A percentile compares a stretch with the other conserved stretches of the same genome.
These are phyloP conservation scores for Syngnathus scovelli DNA, from an alignment of 2,113 vertebrate species.

Conservation along the genomic window DNA sequence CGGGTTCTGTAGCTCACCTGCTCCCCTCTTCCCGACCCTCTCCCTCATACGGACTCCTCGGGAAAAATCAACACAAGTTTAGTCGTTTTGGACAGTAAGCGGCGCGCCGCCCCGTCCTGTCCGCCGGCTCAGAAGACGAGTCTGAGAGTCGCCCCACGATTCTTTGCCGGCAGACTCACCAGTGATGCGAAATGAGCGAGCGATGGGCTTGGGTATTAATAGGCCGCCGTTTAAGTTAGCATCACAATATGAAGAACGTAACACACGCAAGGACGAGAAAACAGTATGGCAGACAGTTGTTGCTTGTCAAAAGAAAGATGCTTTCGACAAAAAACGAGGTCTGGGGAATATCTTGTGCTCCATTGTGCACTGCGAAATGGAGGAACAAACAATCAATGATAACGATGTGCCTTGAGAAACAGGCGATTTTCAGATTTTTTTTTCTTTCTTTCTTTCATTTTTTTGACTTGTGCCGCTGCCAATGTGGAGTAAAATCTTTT, in stretches of 20 bases:
- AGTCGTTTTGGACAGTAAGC: slow-evolving; percentile 55
- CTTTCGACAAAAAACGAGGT: slow-evolving; percentile 12
- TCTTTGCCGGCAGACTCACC: background rate
- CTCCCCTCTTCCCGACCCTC: slow-evolving; percentile 87
- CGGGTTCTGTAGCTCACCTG: slow-evolving; percentile 79
- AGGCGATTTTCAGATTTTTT: background rate
- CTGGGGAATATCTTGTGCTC: slow-evolving; percentile 9
- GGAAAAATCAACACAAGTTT: slow-evolving; percentile 78
- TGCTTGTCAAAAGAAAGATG: slow-evolving; percentile 37
- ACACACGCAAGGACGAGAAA: slow-evolving; percentile 3
- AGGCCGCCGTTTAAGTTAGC: background rate
- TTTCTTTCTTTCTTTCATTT: background rate
- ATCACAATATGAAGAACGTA: slow-evolving; percentile 1
- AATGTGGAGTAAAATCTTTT: too few species aligned
- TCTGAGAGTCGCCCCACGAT: slow-evolving; percentile 1
- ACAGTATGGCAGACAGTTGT: slow-evolving; percentile 27
- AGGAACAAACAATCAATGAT: background rate
- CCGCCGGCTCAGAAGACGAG: background rate
- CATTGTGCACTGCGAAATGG: slow-evolving; percentile 21
- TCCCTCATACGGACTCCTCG: slow-evolving; percentile 92
- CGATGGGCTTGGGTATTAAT: background rate
- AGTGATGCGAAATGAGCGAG: background rate
- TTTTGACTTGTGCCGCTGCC: too few species aligned
- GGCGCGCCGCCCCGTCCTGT: slow-evolving; percentile 14
- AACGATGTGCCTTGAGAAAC: background rate